Percentiles rank a stretch among this genome's conserved stretches.
These are phyloP conservation scores for Paracyprichromis sp. DNA, from an alignment of 2,113 vertebrate genomes.

Conservation along the genomic window DNA sequence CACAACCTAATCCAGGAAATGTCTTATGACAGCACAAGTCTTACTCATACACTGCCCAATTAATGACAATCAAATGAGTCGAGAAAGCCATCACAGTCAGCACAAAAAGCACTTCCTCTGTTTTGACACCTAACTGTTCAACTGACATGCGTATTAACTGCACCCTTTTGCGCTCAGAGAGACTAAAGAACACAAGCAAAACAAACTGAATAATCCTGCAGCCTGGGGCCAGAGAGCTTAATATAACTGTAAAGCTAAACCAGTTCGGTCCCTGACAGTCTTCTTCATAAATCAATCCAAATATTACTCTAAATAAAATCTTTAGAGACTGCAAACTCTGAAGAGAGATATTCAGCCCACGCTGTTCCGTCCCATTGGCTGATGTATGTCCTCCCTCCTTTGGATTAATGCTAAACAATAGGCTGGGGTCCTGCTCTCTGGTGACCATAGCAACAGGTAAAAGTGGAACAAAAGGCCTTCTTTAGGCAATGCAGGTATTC, in stretches of 20 bases:
- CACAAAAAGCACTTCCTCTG: background rate
- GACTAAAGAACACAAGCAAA: background rate
- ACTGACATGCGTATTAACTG: background rate
- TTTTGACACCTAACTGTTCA: background rate
- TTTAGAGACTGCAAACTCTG: background rate
- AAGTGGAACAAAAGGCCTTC: conserved; percentile 41
- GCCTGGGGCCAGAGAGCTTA: background rate
- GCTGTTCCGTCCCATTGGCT: conserved; percentile 17
- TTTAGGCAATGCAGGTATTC: conserved; percentile 49
- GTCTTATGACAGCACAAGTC: background rate
- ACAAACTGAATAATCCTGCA: background rate
- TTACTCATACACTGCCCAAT: background rate
- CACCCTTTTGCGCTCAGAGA: background rate
- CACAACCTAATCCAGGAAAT: background rate
- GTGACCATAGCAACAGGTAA: conserved; percentile 66
- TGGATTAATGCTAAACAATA: conserved; percentile 58
- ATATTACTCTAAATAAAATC: conserved; percentile 4
- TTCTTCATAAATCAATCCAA: background rate
- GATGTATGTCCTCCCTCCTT: conserved; percentile 7
- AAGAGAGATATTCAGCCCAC: background rate
- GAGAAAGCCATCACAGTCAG: background rate
- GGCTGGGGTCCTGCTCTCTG: conserved; percentile 53
- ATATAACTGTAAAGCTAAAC: background rate
- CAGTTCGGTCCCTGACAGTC: background rate
- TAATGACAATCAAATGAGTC: background rate